Evolutionary conservation across 2,888 invertebrate species (phyloP), one percentile per base, ranked within the genome.

Genomic region (Tetrapedia diversipes): DNA sequence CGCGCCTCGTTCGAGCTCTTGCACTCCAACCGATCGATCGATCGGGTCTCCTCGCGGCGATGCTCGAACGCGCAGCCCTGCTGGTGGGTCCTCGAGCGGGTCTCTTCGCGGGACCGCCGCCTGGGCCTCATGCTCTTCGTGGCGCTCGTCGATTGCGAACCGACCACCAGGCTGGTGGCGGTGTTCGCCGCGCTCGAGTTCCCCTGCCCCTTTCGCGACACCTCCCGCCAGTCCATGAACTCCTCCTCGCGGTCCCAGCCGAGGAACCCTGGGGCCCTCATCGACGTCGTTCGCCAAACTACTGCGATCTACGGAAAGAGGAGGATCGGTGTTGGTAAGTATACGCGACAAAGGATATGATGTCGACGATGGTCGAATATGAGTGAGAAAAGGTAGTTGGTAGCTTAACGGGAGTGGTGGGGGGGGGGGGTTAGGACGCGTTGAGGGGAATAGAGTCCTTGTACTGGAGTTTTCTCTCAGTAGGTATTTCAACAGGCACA

Each of bases 191-290:
- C 60, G 72, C 75, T 37, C 39, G 78, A 68, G 63, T 77, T 79
- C 41, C 76, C 63, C 73, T 81, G 77, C 19, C 82, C 79, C 72
- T 86, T 87, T 59, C 83, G 80, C 54, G 84, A 82, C 65, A 81
- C 84, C 75, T 91, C 90, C 81, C 91, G 90, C 91, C 91, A 91
- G 79, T 91, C 91, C 91, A 91, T 91, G 83, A 90, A 90, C 88
- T 91, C 91, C 88, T 90, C 90, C 90, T 91, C 91, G 86, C 91
- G 89, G 87, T 91, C 91, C 91, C 91, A 91, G 83, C 90, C 90
- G 85, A 91, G 88, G 81, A 91, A 89, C 83, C 91, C 91, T 80
- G 91, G 90, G 87, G 90, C 88, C 88, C 91, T 90, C 91, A 91
- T 91, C 87, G 91, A 90, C 90, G 91, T 87, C 71, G 89, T 84